Evolutionary conservation across 2,888 invertebrate species (phyloP), one percentile per base, ranked within the genome.

Genomic region (Rambutsinella grinnellia): DNA sequence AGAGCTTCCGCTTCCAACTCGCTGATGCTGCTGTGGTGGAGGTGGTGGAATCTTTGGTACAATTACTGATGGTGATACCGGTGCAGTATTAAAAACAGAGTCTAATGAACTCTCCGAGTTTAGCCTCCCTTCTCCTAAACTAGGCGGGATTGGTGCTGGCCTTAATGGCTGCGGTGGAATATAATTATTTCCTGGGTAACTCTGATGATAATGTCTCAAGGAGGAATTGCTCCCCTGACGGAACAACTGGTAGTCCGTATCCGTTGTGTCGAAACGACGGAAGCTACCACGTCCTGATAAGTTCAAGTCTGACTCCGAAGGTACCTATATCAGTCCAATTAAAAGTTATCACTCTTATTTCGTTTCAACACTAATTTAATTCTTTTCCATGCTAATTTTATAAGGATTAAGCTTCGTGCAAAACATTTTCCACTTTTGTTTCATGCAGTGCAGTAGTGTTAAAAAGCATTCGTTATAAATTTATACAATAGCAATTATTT

Each of bases 181-280:
- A 15, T 28, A 27, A 49, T 23, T 57, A 24, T 47, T 51, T 13
- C 44, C 17, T 54, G 36, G 6, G 27, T 28, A 13, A 27, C 65
- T 56, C 46, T 53, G 62, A 19, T 46, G 62, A 69, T 65, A 70
- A 63, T 61, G 56, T 2, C 26, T 68, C 10, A 69, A 46, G 15
- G 71, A 79, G 0, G 60, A 53, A 3, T 47, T 62, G 51, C 79
- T 81, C 28, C 79, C 79, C 62, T 81, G 81, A 10, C 81, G 79
- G 27, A 81, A 74, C 17, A 85, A 75, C 87, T 84, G 90, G 69
- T 84, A 82, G 75, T 85, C 90, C 75, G 88, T 88, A 84, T 91
- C 91, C 44, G 90, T 89, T 15, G 90, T 89, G 82, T 91, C 91
- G 85, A 91, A 91, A 49, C 91, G 88, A 83, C 90, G 90, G 85